phyloP scores from a whole-genome alignment of 2,797 vertebrate genomes.

The Oryzias sinensis region DNA sequence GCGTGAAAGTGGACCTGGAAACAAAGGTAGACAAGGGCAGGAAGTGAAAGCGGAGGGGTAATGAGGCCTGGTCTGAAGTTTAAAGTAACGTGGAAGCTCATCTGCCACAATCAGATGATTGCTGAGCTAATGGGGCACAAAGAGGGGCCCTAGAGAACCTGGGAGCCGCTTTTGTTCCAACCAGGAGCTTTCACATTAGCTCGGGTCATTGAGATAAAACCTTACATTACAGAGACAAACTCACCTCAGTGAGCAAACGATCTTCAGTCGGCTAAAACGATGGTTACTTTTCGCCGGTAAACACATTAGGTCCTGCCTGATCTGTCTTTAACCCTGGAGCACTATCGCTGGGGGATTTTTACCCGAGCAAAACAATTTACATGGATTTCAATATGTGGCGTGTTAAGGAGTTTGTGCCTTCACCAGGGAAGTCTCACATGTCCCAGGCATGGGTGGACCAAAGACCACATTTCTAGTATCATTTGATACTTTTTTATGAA shows the following conservation, averaged over 20 bases:
- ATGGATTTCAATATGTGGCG: no score
- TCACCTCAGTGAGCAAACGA: conserved; percentile 50
- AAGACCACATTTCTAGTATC: no score
- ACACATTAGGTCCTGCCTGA: conserved; percentile 43
- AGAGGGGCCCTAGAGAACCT: conserved; percentile 47
- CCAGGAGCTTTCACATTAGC: conserved; percentile 49
- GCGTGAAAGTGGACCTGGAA: neutral
- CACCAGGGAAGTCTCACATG: no score
- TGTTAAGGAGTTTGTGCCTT: no score
- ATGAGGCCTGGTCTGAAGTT: conserved; percentile 64
- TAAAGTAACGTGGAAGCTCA: conserved; percentile 65
- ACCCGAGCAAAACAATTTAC: no score
- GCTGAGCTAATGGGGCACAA: conserved; percentile 67
- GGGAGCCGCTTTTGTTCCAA: conserved; percentile 31
- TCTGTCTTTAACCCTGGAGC: conserved; percentile 28
- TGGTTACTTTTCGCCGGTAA: conserved; percentile 42
- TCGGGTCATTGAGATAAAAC: conserved; percentile 57
- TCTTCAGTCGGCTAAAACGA: conserved; percentile 41
- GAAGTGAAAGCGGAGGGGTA: conserved; percentile 46
- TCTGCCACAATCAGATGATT: conserved; percentile 66
- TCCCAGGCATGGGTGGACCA: no score
- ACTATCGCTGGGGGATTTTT: no score
- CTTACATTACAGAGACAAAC: conserved; percentile 55
- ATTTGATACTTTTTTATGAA: no score
- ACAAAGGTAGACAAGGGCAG: conserved; percentile 25